Percentiles rank a stretch among this genome's conserved stretches.
phyloP scores from a whole-genome alignment of 2,797 vertebrate species.

The Danio albolineatus region DNA sequence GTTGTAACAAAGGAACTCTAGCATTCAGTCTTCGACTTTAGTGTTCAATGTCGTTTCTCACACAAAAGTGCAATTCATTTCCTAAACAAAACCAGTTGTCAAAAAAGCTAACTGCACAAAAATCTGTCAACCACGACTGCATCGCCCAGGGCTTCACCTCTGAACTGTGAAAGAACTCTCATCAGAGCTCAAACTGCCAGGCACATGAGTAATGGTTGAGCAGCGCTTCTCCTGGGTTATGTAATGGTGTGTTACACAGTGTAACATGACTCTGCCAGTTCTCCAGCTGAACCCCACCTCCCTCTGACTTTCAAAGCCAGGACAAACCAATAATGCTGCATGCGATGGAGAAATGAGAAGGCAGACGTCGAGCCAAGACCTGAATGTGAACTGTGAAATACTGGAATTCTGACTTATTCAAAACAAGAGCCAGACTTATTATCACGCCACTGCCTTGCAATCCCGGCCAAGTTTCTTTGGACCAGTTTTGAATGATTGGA shows the following conservation, averaged over 20 bases:
- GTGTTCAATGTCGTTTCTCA: background rate
- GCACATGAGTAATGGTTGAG: slow-evolving; percentile 41
- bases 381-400: slow-evolving; percentile 39
- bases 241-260: slow-evolving; percentile 48
- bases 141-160: slow-evolving; percentile 29
- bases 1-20: background rate
- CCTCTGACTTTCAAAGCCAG: slow-evolving; percentile 29
- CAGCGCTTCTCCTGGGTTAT: slow-evolving; percentile 42
- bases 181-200: slow-evolving; percentile 29
- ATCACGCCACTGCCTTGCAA: slow-evolving; percentile 29
- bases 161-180: slow-evolving; percentile 57
- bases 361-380: slow-evolving; percentile 31
- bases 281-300: slow-evolving; percentile 45
- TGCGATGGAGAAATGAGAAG: slow-evolving; percentile 34
- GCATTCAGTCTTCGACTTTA: background rate
- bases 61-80: slow-evolving; percentile 3
- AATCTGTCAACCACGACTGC: background rate
- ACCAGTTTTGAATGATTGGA: slow-evolving; percentile 3
- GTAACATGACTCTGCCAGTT: slow-evolving; percentile 47
- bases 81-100: background rate
- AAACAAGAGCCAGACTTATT: slow-evolving; percentile 31
- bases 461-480: background rate
- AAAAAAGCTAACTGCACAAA: slow-evolving; percentile 6
- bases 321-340: slow-evolving; percentile 23
- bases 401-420: slow-evolving; percentile 21